phyloP scores from a whole-genome alignment of 1,140 invertebrate genomes.

The Scaptodrosophila lebanonensis region DNA sequence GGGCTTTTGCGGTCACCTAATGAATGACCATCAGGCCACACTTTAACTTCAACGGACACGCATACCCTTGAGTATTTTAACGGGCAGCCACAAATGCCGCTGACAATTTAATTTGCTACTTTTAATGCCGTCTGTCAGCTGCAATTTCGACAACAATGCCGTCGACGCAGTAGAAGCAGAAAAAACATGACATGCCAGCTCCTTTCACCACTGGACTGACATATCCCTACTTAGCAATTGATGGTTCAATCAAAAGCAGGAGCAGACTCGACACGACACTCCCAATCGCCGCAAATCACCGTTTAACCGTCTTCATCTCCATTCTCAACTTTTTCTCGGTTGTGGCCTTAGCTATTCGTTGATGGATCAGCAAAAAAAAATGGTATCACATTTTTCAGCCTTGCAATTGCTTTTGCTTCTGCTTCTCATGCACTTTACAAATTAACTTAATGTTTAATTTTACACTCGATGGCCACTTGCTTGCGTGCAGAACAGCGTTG shows the following conservation, averaged over 20 bases:
- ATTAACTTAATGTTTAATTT: constrained; percentile 67
- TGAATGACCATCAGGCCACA: constrained; percentile 2
- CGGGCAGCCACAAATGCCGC: constrained; percentile 22
- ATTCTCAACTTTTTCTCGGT: no score
- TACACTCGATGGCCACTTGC: not conserved
- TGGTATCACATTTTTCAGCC: constrained; percentile 25
- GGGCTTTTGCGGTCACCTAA: constrained; percentile 11
- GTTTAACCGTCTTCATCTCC: constrained; percentile 61
- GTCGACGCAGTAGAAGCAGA: no score
- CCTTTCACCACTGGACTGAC: not conserved
- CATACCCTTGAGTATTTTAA: constrained; percentile 4
- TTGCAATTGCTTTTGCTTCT: constrained; percentile 13
- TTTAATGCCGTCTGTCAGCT: constrained; percentile 38
- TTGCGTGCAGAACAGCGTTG: no score
- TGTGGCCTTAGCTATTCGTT: constrained; percentile 9
- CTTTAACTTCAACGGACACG: constrained; percentile 3
- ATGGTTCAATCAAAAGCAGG: constrained; percentile 55
- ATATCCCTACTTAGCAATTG: constrained; percentile 42
- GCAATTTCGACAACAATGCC: no score
- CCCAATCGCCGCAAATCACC: constrained; percentile 60
- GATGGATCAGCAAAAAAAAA: not conserved
- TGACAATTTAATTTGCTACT: constrained; percentile 38
- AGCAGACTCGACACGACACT: constrained; percentile 50
- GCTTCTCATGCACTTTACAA: constrained; percentile 61
- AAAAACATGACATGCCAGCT: no score